A percentile compares a stretch with the other conserved stretches of the same genome.
Conservation (phyloP, 2,797 vertebrate species). For the Neosilurus hyrtlii region DNA sequence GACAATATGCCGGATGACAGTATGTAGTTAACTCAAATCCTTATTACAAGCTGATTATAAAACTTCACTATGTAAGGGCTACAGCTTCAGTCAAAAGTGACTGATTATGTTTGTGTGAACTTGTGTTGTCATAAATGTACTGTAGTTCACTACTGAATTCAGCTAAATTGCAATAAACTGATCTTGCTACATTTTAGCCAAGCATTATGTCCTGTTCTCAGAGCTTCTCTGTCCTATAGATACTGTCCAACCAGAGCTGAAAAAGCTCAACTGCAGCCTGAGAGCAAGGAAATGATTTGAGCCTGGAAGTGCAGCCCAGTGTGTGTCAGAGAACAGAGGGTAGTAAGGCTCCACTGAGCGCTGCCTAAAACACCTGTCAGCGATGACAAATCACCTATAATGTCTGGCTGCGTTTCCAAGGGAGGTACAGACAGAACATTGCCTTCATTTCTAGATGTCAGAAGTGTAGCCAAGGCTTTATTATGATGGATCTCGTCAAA, state of each 20-base stretch:
- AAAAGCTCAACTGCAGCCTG: conserved; percentile 50
- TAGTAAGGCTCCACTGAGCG: conserved; percentile 61
- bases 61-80: not conserved
- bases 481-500: conserved; percentile 50
- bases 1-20: not conserved
- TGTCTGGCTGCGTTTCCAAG: conserved; percentile 57
- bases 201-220: conserved; percentile 47
- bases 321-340: conserved; percentile 61
- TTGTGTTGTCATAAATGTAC: not conserved
- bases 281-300: conserved; percentile 48
- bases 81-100: not conserved
- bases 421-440: conserved; percentile 56
- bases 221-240: conserved; percentile 53
- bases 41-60: not conserved
- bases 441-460: conserved; percentile 54
- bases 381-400: conserved; percentile 73
- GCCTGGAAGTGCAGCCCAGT: conserved; percentile 28
- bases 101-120: not conserved
- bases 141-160: not conserved
- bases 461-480: conserved; percentile 43
- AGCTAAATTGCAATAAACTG: not conserved
- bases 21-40: not conserved
- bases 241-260: conserved; percentile 56
- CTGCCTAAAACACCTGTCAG: conserved; percentile 70
- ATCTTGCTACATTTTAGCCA: conserved; percentile 24